Evolutionary conservation across 2,113 vertebrate species (phyloP).

Genomic region (Rhinogobius similis): DNA sequence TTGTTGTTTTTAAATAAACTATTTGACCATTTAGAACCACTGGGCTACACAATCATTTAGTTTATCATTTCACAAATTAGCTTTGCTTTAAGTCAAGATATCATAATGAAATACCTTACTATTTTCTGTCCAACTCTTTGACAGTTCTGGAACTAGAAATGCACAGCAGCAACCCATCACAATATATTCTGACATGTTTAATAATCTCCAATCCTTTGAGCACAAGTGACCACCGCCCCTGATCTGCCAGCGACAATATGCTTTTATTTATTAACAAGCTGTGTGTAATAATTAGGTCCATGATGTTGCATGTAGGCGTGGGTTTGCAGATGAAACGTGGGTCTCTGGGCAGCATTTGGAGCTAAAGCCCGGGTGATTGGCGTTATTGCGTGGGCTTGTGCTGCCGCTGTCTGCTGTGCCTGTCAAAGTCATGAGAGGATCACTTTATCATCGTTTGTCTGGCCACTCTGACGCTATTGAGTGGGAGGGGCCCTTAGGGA

Average conservation of each 20-base stretch:
- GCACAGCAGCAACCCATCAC: neutral
- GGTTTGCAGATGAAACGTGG: slow-evolving; percentile 50
- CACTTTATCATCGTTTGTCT: slow-evolving; percentile 99
- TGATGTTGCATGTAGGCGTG: slow-evolving; percentile 52
- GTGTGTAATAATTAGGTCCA: slow-evolving; percentile 55
- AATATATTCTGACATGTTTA: neutral
- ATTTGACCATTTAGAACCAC: neutral
- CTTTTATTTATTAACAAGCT: slow-evolving; percentile 53
- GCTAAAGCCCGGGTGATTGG: slow-evolving; percentile 74
- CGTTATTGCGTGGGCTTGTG: slow-evolving; percentile 87
- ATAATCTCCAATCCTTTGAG: neutral
- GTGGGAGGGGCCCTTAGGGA: slow-evolving; percentile 79
- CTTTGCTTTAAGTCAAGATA: neutral
- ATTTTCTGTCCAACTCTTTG: neutral
- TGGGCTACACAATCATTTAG: neutral
- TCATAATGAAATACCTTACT: neutral
- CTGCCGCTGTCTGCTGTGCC: slow-evolving; percentile 85
- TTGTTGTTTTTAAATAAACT: neutral
- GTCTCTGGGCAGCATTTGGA: slow-evolving; percentile 53
- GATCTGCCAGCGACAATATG: slow-evolving; percentile 55
- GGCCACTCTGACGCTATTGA: slow-evolving; percentile 78
- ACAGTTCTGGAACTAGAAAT: neutral
- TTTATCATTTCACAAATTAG: neutral
- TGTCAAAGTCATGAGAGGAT: slow-evolving; percentile 84
- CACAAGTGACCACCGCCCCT: neutral